Evolutionary conservation across 2,797 vertebrate genomes (phyloP).

Genomic region (Zalophus californianus): DNA sequence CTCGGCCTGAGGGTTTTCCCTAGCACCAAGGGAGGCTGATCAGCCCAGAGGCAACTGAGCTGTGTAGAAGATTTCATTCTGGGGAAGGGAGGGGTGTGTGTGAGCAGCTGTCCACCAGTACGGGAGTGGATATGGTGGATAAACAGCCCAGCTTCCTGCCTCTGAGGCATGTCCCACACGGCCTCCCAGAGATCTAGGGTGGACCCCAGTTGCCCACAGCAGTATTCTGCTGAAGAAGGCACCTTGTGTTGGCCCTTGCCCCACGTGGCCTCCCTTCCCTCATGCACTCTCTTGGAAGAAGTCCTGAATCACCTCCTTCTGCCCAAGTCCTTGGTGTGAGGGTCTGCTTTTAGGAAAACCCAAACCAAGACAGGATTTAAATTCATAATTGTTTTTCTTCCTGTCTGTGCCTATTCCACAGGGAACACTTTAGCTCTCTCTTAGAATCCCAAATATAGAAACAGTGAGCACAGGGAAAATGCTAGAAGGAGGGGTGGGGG

Average conservation of each 20-base stretch:
- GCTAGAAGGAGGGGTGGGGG: neutral
- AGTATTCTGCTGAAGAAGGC: neutral
- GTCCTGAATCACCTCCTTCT: neutral
- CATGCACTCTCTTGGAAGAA: neutral
- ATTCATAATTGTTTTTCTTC: constrained; percentile 46
- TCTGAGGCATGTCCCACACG: neutral
- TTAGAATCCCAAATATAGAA: constrained; percentile 50
- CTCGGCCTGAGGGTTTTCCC: neutral
- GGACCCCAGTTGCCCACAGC: neutral
- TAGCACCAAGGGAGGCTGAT: neutral
- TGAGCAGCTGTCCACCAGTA: neutral
- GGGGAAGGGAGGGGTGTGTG: neutral
- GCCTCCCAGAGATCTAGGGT: neutral
- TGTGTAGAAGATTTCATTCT: neutral
- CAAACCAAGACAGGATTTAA: constrained; percentile 53
- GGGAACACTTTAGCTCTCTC: neutral
- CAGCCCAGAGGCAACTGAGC: neutral
- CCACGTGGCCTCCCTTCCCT: neutral
- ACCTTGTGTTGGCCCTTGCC: neutral
- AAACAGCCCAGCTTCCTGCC: neutral
- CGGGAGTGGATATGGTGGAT: neutral
- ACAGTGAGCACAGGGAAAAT: constrained; percentile 30
- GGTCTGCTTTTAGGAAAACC: constrained; percentile 27
- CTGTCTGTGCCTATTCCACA: neutral
- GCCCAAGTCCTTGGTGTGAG: neutral